Base-by-base conservation (phyloP, 2,797 vertebrate species). In the Anabas testudineus region DNA sequence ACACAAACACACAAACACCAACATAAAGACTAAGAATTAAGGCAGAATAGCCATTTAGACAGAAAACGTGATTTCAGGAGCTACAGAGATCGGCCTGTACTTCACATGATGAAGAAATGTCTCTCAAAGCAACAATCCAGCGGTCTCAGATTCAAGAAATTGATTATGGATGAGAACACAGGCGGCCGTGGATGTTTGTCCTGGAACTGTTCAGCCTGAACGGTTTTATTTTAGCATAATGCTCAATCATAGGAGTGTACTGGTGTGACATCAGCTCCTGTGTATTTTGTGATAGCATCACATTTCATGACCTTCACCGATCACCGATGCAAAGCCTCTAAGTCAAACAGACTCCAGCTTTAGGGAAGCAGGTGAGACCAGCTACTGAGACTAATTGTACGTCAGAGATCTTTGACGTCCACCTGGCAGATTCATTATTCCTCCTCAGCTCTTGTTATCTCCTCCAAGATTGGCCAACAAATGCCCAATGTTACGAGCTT, bases 341-440 rank as follows among this genome's bases (percentile, higher is more conserved):
- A 67, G 34, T 81, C 65, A 47, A 70, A 77, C 19, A 1, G 4
- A 62, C 52, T 69, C n/a, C 21, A 58, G 67, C 59, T 7, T 48
- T 24, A 54, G 48, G 43, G 47, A 58, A 54, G 74, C 79, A 80
- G 74, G 79, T 80, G 79, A 88, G 61, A 62, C 19, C 56, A 66
- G 54, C 42, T 47, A 59, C 76, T 66, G 74, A 77, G 74, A 66
- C 69, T 62, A 75, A 87, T 71, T 80, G 67, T 64, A 36, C 67
- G 68, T 74, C 74, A 76, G 73, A 77, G 64, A 80, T 78, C 65
- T 52, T 41, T 53, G 68, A 74, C 61, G 42, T 68, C 71, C 55
- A 48, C 71, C 56, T 68, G 78, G 67, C 71, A 76, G 60, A 66
- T 55, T 78, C 58, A 77, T 88, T 79, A 77, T 70, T 75, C 22